Evolutionary conservation across 2,888 invertebrate genomes (phyloP), one percentile per base, ranked within the genome.

Genomic region (Diplolepis rosae): DNA sequence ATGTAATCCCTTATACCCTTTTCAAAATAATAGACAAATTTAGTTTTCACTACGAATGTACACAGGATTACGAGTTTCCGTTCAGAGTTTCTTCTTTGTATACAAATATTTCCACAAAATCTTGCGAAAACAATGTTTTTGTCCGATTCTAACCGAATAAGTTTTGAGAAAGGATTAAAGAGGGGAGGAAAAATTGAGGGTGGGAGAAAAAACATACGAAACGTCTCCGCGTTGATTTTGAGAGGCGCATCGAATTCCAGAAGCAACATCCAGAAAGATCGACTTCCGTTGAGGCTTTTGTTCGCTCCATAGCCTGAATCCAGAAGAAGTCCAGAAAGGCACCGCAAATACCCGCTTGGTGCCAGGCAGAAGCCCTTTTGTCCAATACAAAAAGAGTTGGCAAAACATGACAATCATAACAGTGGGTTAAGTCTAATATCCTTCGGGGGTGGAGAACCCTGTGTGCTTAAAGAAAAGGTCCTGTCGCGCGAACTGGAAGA

Each of bases 351-450:
- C 42, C 56, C 27, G 30, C 70, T 52, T 68, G 68, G 66, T 76
- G 76, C 75, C 77, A 77, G 74, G 73, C 72, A 77, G 15, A 6
- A 54, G 54, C 76, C 78, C 81, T 67, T 82, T 81, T 84, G 82
- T 81, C 71, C 24, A 18, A 39, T 45, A 82, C 79, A 83, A 85
- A 80, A 84, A 82, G 83, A 87, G 87, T 87, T 87, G 87, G 86
- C 87, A 86, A 85, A 87, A 87, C 84, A 85, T 83, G 87, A 85
- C 87, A 85, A 87, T 87, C 87, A 84, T 82, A 79, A 81, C 61
- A 39, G 4, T 61, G 39, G 61, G 27, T 61, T 61, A 39, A 39
- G 80, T 79, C 79, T 81, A 79, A 79, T 79, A 79, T 83, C 78
- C 69, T 77, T 72, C 70, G 81, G 73, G 78, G 78, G 81, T 77